phyloP scores from a whole-genome alignment of 2,113 vertebrate species.

The Oncorhynchus mykiss region DNA sequence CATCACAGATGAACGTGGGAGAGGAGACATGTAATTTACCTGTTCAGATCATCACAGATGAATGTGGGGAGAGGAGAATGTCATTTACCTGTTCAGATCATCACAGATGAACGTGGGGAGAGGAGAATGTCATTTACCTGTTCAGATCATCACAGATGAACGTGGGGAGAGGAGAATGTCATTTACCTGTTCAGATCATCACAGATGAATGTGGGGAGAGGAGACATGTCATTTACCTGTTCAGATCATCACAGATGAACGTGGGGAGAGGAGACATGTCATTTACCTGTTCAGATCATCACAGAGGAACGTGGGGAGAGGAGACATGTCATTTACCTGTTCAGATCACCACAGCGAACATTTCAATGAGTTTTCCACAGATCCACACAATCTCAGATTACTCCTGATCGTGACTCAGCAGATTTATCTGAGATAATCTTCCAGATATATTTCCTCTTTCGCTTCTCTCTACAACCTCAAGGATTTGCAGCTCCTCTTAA shows the following conservation, averaged over 20 bases:
- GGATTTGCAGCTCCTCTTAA: not conserved
- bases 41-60: constrained; percentile 32
- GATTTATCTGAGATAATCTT: constrained; percentile 43
- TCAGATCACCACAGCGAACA: constrained; percentile 35
- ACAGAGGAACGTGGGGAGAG: not conserved
- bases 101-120: constrained; percentile 2
- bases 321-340: constrained; percentile 18
- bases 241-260: constrained; percentile 30
- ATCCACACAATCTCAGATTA: constrained; percentile 36
- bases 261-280: constrained; percentile 15
- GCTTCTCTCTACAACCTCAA: not conserved
- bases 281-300: constrained; percentile 48
- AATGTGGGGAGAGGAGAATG: too few species aligned
- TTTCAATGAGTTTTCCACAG: constrained; percentile 57
- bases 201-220: not conserved
- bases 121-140: constrained; percentile 22
- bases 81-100: constrained; percentile 41
- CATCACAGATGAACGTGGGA: constrained; percentile 40
- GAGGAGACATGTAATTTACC: constrained; percentile 25
- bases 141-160: constrained; percentile 31
- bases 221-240: constrained; percentile 23
- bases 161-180: constrained; percentile 19
- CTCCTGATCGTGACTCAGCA: constrained; percentile 16
- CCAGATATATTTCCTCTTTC: not conserved
- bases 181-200: constrained; percentile 48